A percentile compares a stretch with the other conserved stretches of the same genome.
Evolutionary conservation across 1,140 invertebrate species (phyloP).

Genomic region (Temnothorax longispinosus): DNA sequence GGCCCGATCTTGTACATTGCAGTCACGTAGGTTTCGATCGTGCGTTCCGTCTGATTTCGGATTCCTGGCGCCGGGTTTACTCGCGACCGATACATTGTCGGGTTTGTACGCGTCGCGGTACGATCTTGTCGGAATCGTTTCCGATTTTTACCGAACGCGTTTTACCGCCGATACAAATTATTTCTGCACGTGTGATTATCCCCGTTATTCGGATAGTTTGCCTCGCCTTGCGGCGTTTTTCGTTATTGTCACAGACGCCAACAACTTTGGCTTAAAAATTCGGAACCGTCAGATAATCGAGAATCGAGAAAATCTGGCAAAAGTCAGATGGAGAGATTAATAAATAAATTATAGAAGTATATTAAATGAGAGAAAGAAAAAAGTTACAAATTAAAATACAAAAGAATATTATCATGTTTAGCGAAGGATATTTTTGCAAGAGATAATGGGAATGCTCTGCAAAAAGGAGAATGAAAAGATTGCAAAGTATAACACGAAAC

Average conservation of each 20-base stretch:
- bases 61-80: constrained; percentile 74
- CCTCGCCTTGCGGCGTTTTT: not conserved
- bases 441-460: not conserved
- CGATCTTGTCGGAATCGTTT: constrained; percentile 67
- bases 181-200: constrained; percentile 45
- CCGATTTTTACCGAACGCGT: constrained; percentile 59
- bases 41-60: constrained; percentile 77
- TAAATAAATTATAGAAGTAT: constrained; percentile 10
- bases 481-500: not conserved
- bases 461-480: constrained; percentile 10
- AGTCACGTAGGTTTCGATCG: constrained; percentile 80
- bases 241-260: not conserved
- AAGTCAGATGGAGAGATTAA: not conserved
- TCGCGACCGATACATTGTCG: constrained; percentile 65
- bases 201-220: constrained; percentile 26
- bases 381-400: not conserved
- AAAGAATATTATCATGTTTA: not conserved
- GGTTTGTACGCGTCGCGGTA: constrained; percentile 20
- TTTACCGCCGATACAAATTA: constrained; percentile 36
- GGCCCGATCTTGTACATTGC: constrained; percentile 74
- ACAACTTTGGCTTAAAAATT: not conserved
- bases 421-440: not conserved
- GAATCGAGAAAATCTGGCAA: not conserved
- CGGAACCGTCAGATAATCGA: not conserved
- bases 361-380: not conserved